A percentile compares a stretch with the other conserved stretches of the same genome.
Evolutionary conservation across 2,888 invertebrate genomes (phyloP).

Genomic region (Cephalotes varians): DNA sequence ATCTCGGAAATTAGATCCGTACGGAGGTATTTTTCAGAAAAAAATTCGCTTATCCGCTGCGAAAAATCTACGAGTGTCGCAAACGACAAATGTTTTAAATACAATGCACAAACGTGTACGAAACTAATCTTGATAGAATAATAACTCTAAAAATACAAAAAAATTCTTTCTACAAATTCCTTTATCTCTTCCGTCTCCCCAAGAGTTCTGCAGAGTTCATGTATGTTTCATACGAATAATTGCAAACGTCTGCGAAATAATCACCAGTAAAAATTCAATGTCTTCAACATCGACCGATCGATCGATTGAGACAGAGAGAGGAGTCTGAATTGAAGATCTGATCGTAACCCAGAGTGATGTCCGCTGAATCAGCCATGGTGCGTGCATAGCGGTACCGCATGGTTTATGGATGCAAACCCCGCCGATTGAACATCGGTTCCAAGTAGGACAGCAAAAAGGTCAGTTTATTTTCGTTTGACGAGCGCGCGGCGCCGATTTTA

Average conservation of each 20-base stretch:
- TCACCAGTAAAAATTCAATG: background rate
- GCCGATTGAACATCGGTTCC: constrained; percentile 2
- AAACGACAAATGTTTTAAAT: background rate
- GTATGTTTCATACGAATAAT: background rate
- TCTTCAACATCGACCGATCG: background rate
- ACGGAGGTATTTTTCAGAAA: background rate
- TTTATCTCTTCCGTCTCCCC: background rate
- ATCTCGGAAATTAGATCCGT: background rate
- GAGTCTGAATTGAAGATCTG: background rate
- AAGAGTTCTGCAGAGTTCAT: background rate
- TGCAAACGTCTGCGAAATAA: background rate
- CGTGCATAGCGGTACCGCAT: constrained; percentile 25
- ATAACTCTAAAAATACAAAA: background rate
- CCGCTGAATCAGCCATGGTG: constrained; percentile 9
- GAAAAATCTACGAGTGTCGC: background rate
- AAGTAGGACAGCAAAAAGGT: constrained; percentile 58
- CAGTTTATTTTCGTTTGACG: constrained; percentile 58
- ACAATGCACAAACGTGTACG: background rate
- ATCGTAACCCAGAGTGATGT: constrained; percentile 13
- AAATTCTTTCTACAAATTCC: background rate
- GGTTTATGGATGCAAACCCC: constrained; percentile 39
- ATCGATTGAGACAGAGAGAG: background rate
- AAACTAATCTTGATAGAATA: background rate
- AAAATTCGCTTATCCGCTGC: background rate
- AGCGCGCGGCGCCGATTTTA: constrained; percentile 24